Evolutionary conservation across 37 sponge, comb jelly and placozoan species (phyloP).

Genomic region (Hexactinellida sp.): DNA sequence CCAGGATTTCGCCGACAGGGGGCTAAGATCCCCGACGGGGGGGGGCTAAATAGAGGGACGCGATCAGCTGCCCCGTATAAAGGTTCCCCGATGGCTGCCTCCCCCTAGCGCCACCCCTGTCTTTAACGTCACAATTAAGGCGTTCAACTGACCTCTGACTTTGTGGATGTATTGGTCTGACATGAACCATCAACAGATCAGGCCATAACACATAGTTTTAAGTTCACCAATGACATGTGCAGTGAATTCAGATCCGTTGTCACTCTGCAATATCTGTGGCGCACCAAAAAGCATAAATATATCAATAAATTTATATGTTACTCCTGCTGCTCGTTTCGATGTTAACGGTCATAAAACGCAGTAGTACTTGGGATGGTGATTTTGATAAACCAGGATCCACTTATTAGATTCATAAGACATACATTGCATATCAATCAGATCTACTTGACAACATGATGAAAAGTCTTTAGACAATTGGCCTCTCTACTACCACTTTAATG

Average conservation of each 20-base stretch:
- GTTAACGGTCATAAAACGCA: slow-evolving; percentile 6
- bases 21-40: too few relatives aligned
- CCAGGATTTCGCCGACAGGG: too few relatives aligned
- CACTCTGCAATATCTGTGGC: background rate
- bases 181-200: slow-evolving; percentile 12
- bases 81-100: too few relatives aligned
- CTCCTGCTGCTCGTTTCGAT: background rate
- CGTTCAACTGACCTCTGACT: background rate
- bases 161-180: background rate
- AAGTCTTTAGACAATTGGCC: background rate
- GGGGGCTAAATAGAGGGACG: too few relatives aligned
- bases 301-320: background rate
- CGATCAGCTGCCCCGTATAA: too few relatives aligned
- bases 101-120: too few relatives aligned
- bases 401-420: slow-evolving; percentile 14
- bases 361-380: background rate
- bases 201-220: background rate
- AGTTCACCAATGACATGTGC: slow-evolving; percentile 15
- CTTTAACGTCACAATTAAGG: background rate
- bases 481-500: background rate
- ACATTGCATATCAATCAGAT: slow-evolving; percentile 1
- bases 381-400: slow-evolving; percentile 9
- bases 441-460: background rate
- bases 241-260: slow-evolving; percentile 15
- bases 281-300: background rate